Evolutionary conservation across 2,888 invertebrate genomes (phyloP).

Genomic region (Eretmocerus hayati): DNA sequence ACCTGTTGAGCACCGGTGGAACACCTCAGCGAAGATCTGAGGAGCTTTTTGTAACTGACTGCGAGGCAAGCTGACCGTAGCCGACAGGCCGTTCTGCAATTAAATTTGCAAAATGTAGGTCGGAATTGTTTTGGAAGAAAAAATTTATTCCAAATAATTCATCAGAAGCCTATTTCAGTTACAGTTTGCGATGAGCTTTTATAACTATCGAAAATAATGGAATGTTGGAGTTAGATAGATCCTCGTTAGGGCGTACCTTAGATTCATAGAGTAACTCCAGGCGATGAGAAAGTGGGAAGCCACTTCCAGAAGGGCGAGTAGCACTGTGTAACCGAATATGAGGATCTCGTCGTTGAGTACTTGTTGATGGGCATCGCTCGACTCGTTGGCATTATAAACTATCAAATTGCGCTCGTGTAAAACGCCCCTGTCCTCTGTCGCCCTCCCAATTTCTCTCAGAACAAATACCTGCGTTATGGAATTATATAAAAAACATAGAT

Average conservation of each 20-base stretch:
- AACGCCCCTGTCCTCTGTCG: conserved; percentile 24
- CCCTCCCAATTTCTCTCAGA: conserved; percentile 17
- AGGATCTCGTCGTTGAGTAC: conserved; percentile 29
- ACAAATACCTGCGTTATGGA: conserved; percentile 14
- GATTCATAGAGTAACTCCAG: conserved; percentile 32
- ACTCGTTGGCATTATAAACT: too few species aligned
- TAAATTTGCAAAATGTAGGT: too few species aligned
- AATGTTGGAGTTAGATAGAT: background rate
- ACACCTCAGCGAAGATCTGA: conserved; percentile 33
- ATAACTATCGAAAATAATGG: background rate
- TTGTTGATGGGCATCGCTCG: too few species aligned
- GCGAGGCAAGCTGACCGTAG: conserved; percentile 39
- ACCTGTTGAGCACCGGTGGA: conserved; percentile 32
- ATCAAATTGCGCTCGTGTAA: too few species aligned
- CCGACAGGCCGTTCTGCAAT: conserved; percentile 37
- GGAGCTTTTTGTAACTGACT: conserved; percentile 37
- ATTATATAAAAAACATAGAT: too few species aligned
- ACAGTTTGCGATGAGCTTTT: background rate
- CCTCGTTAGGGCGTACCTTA: conserved; percentile 27
- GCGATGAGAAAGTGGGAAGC: conserved; percentile 29
- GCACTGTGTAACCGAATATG: conserved; percentile 26
- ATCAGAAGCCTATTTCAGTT: too few species aligned
- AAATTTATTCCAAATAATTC: background rate
- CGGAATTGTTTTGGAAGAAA: too few species aligned
- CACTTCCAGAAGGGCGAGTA: conserved; percentile 28